Evolutionary conservation across 2,113 vertebrate genomes (phyloP).

Genomic region (Bombycilla garrulus): DNA sequence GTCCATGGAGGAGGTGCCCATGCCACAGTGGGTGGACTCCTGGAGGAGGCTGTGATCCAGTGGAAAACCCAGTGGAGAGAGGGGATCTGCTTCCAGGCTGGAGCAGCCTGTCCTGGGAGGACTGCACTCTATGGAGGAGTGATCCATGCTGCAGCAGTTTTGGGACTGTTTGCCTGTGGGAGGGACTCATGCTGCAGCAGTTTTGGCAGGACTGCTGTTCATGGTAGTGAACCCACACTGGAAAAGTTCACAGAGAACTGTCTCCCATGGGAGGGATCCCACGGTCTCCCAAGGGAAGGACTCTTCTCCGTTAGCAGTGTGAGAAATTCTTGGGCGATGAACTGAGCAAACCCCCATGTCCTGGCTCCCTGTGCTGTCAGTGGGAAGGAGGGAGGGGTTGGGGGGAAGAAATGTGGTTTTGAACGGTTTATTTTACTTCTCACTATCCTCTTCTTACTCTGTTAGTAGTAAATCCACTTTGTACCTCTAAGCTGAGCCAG

Average conservation of each 20-base stretch:
- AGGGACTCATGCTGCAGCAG: no score
- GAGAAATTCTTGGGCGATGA: fast-evolving
- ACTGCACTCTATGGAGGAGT: background rate
- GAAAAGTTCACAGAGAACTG: background rate
- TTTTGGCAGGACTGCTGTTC: background rate
- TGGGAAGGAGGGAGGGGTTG: background rate
- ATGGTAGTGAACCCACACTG: fast-evolving
- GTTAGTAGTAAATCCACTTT: background rate
- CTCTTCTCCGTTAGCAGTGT: background rate
- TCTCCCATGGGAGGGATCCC: background rate
- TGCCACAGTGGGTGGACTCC: fast-evolving
- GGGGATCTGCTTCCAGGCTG: background rate
- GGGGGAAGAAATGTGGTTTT: background rate
- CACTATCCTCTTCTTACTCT: background rate
- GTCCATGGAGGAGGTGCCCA: background rate
- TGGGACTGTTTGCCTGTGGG: background rate
- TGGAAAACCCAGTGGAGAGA: background rate
- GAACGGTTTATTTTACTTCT: background rate
- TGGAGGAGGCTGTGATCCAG: background rate
- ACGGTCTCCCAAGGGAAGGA: background rate
- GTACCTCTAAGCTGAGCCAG: background rate
- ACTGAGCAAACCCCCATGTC: background rate
- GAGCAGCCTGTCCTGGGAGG: background rate
- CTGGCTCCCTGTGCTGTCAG: background rate
- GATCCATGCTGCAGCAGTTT: background rate